Evolutionary conservation across 2,113 vertebrate genomes (phyloP).

Genomic region (Corvus cornix): DNA sequence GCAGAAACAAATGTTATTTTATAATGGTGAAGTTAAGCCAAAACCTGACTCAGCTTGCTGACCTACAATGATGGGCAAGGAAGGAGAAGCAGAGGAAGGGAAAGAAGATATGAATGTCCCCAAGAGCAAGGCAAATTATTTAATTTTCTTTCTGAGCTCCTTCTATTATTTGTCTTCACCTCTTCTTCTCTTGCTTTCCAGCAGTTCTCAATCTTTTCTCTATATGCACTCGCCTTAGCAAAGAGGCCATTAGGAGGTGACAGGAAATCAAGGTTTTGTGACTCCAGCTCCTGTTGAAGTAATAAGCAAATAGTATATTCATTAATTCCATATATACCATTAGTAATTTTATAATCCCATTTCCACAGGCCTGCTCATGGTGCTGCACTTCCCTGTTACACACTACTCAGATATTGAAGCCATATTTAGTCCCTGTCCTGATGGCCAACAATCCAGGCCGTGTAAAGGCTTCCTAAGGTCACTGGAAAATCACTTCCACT

Average conservation of each 20-base stretch:
- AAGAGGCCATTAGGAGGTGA: neutral
- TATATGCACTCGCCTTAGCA: neutral
- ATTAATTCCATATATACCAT: neutral
- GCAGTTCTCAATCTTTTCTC: neutral
- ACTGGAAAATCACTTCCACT: neutral
- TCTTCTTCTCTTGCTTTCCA: neutral
- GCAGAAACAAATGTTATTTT: neutral
- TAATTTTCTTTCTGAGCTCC: neutral
- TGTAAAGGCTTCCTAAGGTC: neutral
- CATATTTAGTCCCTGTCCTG: neutral
- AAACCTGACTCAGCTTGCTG: conserved; percentile 11
- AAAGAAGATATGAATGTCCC: neutral
- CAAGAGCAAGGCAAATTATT: neutral
- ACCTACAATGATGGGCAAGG: neutral
- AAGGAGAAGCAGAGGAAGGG: neutral
- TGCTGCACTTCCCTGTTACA: neutral
- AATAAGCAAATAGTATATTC: neutral
- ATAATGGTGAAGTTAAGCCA: neutral
- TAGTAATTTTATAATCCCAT: neutral
- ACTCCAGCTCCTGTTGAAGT: neutral
- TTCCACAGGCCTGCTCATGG: neutral
- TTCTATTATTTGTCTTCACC: neutral
- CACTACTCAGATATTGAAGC: neutral
- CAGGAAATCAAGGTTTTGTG: neutral
- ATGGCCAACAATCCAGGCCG: neutral